Base-by-base conservation (phyloP, 2,888 invertebrate genomes). In the Apodemia duryi region DNA sequence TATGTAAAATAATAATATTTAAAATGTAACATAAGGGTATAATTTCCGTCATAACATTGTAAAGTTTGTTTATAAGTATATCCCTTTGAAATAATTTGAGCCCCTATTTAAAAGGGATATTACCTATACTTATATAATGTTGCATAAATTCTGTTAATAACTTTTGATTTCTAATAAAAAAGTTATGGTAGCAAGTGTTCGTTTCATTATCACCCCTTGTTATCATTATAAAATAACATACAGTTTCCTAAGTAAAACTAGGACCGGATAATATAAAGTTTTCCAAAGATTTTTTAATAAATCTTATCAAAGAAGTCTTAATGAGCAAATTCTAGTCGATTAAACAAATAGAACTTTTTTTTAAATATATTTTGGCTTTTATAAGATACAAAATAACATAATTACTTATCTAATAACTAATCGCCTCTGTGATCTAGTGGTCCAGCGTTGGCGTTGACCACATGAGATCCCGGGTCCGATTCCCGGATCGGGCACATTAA, bases 81-180 rank as follows among this genome's bases (percentile, higher is more conserved):
- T 90, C 90, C 91, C 90, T 90, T 91, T 88, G 70, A 88, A 89
- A 88, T 90, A 90, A 11, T 43, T 82, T 88, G 90, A 91, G 91
- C 90, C 91, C 91, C 84, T 90, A 89, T 91, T 91, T 87, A 79
- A 88, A 88, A 86, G 91, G 91, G 89, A 90, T 91, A 89, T 89
- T 83, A n/a, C n/a, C n/a, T n/a, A 81, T 73, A 81, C 70, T 78
- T 71, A 75, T 68, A 73, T 65, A 69, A 67, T 43, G 43, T 43
- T 38, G 6, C 7, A 43, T 1, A 43, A 67, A 71, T 76, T 79
- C 54, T 62, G 68, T 73, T 73, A 57, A 66, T 69, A 72, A 65
- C 49, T 62, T 68, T 72, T 62, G 61, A 68, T 72, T 73, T 70
- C 54, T 69, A 70, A 69, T 66, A 43, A 71, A 71, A 71, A 67